Evolutionary conservation across 2,888 invertebrate species (phyloP), one percentile per base, ranked within the genome.

Genomic region (Amphipoea oculea): DNA sequence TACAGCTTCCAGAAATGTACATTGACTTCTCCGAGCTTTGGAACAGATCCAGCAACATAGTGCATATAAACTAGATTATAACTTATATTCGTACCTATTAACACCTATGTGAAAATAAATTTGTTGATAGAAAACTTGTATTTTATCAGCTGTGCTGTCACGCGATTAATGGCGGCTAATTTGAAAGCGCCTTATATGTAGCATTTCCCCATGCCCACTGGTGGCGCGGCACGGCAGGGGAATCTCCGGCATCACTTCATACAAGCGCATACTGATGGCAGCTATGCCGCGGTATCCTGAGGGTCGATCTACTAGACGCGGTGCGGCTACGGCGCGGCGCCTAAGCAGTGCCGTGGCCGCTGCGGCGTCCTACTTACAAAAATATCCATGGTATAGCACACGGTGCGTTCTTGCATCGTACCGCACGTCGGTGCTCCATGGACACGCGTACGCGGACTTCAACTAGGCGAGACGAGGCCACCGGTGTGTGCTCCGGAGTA

Each of bases 1-100:
- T 40, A 23, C 71, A 71, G 71, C 71, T n/a, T 40, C 4, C 63
- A 42, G 63, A 42, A 63, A 42, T 20, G 63, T 71, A 71, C 20
- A 42, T n/a, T n/a, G 63, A 71, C 63, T 40, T 62, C 20, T 62
- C 71, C 73, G 82, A 87, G 70, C 45, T 87, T 69, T 65, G 87
- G 72, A 88, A 88, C 75, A 78, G 63, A 66, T 77, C 82, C 11
- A 76, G 70, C 40, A 73, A 45, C 11, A 29, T 81, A 54, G n/a
- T 79, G 29, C 6, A 12, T 12, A 42, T 77, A 20, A 62, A 76
- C 20, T 78, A 71, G 66, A 72, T 7, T 45, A n/a, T 29, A 73
- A 12, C 63, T 62, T 4, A 42, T 29, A n/a, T 62, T 67, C 9
- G 0, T 69, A 60, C 23, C 29, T 48, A 42, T 36, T 74, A 40